Percentiles rank a stretch among this genome's conserved stretches.
Evolutionary conservation across 2,797 vertebrate species (phyloP).

Genomic region (Zalophus californianus): DNA sequence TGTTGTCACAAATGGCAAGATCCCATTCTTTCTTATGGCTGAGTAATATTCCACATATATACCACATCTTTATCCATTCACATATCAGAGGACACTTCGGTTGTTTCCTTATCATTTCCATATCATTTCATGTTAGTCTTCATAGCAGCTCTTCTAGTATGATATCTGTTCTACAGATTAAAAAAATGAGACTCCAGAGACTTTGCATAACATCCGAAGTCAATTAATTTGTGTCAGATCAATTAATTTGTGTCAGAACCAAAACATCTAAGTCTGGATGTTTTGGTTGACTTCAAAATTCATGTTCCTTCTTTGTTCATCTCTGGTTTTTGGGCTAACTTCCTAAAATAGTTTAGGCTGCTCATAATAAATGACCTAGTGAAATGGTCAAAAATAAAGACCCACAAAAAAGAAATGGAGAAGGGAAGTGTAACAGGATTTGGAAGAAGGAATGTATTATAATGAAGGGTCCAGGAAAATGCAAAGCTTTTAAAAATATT

Average conservation of each 20-base stretch:
- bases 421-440: neutral
- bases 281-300: constrained; percentile 18
- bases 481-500: neutral
- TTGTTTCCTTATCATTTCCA: neutral
- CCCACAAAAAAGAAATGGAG: neutral
- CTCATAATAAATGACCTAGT: neutral
- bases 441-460: neutral
- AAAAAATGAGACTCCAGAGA: neutral
- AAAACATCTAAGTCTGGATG: neutral
- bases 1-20: neutral
- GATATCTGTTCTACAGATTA: neutral
- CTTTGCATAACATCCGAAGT: neutral
- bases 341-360: neutral
- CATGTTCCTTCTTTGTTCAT: neutral
- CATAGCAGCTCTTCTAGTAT: neutral
- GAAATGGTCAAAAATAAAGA: neutral
- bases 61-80: neutral
- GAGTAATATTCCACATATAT: neutral
- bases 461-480: neutral
- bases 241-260: neutral
- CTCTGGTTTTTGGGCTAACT: neutral
- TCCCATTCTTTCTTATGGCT: neutral
- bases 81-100: neutral
- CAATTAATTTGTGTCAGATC: neutral
- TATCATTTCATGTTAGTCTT: neutral